Evolutionary conservation across 2,797 vertebrate genomes (phyloP).

Genomic region (Kryptopterus vitreolus): DNA sequence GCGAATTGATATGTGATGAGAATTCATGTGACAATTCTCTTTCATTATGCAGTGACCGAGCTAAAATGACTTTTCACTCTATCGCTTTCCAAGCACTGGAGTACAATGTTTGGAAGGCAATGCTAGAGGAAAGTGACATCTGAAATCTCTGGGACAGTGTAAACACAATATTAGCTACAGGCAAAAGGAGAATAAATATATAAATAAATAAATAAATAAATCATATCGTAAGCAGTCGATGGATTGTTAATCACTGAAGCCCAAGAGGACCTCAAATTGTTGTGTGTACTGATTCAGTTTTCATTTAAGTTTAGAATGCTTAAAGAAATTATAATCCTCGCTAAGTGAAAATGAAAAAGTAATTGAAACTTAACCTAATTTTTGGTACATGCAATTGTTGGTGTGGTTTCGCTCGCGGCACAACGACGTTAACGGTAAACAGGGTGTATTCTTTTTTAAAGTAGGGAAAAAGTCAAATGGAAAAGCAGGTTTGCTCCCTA

Average conservation of each 20-base stretch:
- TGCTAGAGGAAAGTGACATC: not conserved
- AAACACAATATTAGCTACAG: constrained; percentile 11
- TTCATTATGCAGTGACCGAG: constrained; percentile 3
- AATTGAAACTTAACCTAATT: not conserved
- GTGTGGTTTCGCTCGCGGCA: not conserved
- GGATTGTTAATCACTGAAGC: not conserved
- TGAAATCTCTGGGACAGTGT: not conserved
- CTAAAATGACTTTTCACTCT: not conserved
- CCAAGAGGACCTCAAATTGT: not conserved
- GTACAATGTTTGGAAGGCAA: not conserved
- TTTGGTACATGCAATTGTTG: not conserved
- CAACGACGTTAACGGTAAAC: not conserved
- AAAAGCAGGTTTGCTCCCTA: not conserved
- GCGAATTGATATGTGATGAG: not conserved
- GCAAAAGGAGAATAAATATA: too few species aligned
- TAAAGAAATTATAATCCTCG: not conserved
- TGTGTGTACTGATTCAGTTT: not conserved
- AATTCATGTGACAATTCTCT: not conserved
- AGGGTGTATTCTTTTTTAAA: not conserved
- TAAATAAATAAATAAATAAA: too few species aligned
- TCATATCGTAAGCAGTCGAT: not conserved
- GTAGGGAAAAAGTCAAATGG: not conserved
- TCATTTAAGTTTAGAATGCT: not conserved
- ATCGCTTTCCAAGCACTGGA: not conserved
- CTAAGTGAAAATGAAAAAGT: not conserved